A percentile compares a stretch with the other conserved stretches of the same genome.
Conservation (phyloP, 2,113 vertebrate species). For the Engraulis encrasicolus region DNA sequence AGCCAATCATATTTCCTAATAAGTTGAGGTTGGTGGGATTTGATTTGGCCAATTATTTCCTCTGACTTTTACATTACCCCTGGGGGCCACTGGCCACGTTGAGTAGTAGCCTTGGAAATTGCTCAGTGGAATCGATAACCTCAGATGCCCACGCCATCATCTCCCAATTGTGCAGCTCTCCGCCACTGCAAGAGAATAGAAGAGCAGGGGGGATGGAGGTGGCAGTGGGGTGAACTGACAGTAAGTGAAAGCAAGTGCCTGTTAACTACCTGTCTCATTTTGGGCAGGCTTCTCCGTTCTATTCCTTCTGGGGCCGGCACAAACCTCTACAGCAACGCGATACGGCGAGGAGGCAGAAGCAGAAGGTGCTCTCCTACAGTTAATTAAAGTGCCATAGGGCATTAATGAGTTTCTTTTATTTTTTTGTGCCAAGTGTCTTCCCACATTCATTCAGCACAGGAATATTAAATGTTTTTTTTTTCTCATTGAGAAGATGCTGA, state of each 20-base stretch:
- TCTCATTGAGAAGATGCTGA: not conserved
- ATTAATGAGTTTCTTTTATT: constrained; percentile 26
- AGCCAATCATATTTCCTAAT: not conserved
- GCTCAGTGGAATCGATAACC: constrained; percentile 40
- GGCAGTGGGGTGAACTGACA: constrained; percentile 34
- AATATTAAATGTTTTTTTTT: not conserved
- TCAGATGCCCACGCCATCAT: constrained; percentile 38
- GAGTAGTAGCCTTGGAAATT: not conserved
- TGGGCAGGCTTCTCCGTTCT: too few relatives aligned
- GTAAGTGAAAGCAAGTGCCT: constrained; percentile 43
- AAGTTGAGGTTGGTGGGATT: not conserved
- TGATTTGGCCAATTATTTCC: not conserved
- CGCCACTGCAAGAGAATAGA: constrained; percentile 40
- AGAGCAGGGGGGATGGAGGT: too few relatives aligned
- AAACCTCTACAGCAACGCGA: not conserved
- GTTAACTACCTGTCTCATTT: constrained; percentile 57
- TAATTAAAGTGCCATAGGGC: constrained; percentile 15
- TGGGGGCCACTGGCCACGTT: not conserved
- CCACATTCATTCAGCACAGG: not conserved
- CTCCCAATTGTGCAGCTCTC: constrained; percentile 40
- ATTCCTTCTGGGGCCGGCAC: constrained; percentile 37
- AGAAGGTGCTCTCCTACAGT: not conserved
- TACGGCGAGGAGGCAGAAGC: not conserved
- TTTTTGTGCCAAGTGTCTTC: not conserved
- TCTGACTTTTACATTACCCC: not conserved